These are phyloP conservation scores for Andrena minutula DNA, from an alignment of 2,888 invertebrate genomes.

Conservation along the genomic window DNA sequence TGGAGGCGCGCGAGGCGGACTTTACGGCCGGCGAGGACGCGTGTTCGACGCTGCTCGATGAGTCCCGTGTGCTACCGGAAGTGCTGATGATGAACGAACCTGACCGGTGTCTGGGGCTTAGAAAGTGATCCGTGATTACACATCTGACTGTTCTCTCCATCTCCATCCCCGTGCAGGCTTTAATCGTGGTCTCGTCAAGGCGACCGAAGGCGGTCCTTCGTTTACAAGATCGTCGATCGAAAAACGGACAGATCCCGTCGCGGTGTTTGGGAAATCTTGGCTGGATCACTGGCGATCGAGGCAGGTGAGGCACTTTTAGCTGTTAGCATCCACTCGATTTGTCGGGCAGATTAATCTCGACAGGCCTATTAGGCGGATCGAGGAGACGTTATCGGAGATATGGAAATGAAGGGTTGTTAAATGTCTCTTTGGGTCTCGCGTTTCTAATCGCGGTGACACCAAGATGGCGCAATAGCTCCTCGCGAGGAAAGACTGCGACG, in stretches of 20 bases:
- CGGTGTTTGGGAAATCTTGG: constrained; percentile 8
- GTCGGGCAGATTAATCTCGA: neutral
- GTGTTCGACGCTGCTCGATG: constrained; percentile 48
- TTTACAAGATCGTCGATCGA: no score
- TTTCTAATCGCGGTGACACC: constrained; percentile 26
- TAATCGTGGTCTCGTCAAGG: constrained; percentile 10
- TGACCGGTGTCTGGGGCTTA: neutral
- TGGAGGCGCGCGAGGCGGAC: constrained; percentile 65
- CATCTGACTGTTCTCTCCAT: constrained; percentile 14
- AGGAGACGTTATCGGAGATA: neutral
- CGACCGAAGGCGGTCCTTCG: neutral
- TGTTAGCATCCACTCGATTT: constrained; percentile 15
- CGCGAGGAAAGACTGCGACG: constrained; percentile 33
- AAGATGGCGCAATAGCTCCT: constrained; percentile 57
- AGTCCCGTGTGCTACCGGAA: constrained; percentile 45
- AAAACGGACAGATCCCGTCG: neutral
- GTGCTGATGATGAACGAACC: constrained; percentile 51
- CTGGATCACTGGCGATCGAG: constrained; percentile 14
- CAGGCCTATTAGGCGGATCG: neutral
- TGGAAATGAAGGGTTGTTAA: neutral
- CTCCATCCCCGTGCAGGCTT: neutral
- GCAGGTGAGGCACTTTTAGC: constrained; percentile 37
- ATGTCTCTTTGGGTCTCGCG: constrained; percentile 20
- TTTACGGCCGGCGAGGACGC: constrained; percentile 70
- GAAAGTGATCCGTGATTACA: constrained; percentile 25